These are phyloP conservation scores for Micromussa lordhowensis DNA, from an alignment of 92 coral and sea anemone species.

Conservation along the genomic window DNA sequence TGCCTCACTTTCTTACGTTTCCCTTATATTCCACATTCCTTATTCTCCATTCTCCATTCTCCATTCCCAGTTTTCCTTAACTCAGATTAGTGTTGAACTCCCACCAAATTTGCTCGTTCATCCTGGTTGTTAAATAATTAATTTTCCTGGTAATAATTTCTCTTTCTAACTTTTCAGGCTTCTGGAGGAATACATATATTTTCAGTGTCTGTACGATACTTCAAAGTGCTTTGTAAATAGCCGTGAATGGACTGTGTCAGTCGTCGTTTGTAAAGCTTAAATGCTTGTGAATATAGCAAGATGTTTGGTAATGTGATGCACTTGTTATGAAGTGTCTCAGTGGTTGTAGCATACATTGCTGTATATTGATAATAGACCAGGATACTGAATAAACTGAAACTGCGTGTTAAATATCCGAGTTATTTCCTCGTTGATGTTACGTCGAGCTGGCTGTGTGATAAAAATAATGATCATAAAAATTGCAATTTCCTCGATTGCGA, in stretches of 20 bases:
- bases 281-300: background rate
- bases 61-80: background rate
- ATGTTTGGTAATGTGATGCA: background rate
- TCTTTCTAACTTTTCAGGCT: background rate
- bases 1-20: background rate
- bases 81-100: background rate
- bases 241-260: background rate
- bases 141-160: background rate
- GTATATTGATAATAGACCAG: background rate
- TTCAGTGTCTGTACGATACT: background rate
- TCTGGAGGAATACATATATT: background rate
- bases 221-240: conserved; percentile 1
- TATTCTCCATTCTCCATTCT: no score
- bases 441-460: background rate
- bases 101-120: background rate
- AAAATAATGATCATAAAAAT: no score
- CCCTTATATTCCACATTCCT: no score
- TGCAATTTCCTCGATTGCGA: no score
- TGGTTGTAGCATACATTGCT: background rate
- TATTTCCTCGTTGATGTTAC: background rate
- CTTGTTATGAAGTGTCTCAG: background rate
- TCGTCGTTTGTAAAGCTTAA: background rate
- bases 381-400: background rate
- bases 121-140: background rate
- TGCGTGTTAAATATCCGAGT: background rate